These are phyloP conservation scores for Plumapathes pennacea DNA, from an alignment of 92 coral and sea anemone species.

Conservation along the genomic window DNA sequence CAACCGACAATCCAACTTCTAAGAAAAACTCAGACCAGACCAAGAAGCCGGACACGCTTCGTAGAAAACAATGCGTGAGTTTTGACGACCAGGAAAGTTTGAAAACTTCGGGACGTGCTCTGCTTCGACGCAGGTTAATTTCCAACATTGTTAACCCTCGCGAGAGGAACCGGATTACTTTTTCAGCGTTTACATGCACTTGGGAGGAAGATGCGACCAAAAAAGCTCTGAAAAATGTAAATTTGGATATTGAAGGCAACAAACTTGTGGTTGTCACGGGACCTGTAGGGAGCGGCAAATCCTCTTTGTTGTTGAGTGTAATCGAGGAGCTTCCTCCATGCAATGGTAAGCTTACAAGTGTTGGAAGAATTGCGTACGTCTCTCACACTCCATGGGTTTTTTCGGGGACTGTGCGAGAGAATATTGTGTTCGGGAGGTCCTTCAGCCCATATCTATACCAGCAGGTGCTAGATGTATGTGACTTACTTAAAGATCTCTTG, in stretches of 20 bases:
- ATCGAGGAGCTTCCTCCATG: conserved; percentile 12
- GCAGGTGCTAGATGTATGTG: conserved; percentile 14
- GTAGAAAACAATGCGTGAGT: too few species aligned
- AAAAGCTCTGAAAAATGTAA: not conserved
- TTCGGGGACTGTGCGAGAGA: conserved; percentile 22
- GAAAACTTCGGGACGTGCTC: too few species aligned
- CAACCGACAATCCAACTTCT: too few species aligned
- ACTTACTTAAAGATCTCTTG: conserved; percentile 5
- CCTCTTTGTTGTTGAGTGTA: not conserved
- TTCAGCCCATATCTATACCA: not conserved
- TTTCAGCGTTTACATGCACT: not conserved
- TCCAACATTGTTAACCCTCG: too few species aligned
- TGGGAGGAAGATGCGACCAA: not conserved
- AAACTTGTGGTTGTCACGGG: conserved; percentile 11
- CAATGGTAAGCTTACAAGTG: not conserved
- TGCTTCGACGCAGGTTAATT: too few species aligned
- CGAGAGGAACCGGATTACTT: too few species aligned
- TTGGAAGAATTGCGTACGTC: not conserved
- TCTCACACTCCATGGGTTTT: conserved; percentile 22
- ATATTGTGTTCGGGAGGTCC: conserved; percentile 8
- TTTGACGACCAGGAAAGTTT: too few species aligned
- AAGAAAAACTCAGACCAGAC: too few species aligned
- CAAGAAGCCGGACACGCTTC: too few species aligned
- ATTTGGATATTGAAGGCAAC: not conserved
- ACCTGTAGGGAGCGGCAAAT: conserved; percentile 10